These are phyloP conservation scores for Allacma fusca DNA, from an alignment of 2,888 invertebrate genomes.

Conservation along the genomic window DNA sequence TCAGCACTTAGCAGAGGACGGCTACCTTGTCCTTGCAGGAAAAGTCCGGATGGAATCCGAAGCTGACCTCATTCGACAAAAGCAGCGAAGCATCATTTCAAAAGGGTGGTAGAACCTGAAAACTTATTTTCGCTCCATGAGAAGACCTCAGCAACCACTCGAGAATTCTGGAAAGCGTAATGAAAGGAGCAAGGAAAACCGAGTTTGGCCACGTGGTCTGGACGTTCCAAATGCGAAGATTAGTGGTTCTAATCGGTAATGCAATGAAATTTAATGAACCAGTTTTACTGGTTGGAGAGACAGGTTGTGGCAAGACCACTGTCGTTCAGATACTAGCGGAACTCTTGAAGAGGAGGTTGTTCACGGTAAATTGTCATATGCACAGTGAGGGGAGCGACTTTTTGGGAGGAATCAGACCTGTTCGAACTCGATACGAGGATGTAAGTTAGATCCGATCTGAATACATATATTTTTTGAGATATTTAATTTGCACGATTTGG, in stretches of 20 bases:
- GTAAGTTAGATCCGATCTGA: slow-evolving; percentile 6
- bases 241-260: slow-evolving; percentile 74
- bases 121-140: slow-evolving; percentile 63
- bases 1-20: slow-evolving; percentile 95
- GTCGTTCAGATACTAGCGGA: slow-evolving; percentile 90
- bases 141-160: slow-evolving; percentile 79
- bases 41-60: slow-evolving; percentile 88
- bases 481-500: no score
- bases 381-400: slow-evolving; percentile 99
- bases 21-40: slow-evolving; percentile 91
- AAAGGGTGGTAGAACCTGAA: slow-evolving; percentile 66
- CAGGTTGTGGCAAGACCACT: slow-evolving; percentile 97
- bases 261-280: slow-evolving; percentile 92
- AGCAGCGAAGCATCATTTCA: slow-evolving; percentile 81
- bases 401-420: slow-evolving; percentile 92
- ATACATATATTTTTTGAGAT: neutral
- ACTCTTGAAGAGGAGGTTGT: slow-evolving; percentile 73
- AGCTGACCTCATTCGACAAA: slow-evolving; percentile 78
- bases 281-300: slow-evolving; percentile 94
- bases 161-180: slow-evolving; percentile 74
- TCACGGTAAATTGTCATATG: slow-evolving; percentile 96
- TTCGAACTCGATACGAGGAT: slow-evolving; percentile 69
- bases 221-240: slow-evolving; percentile 87
- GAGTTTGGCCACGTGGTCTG: slow-evolving; percentile 86
- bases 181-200: slow-evolving; percentile 62